phyloP scores from a whole-genome alignment of 2,113 vertebrate species.

The Caloenas nicobarica region DNA sequence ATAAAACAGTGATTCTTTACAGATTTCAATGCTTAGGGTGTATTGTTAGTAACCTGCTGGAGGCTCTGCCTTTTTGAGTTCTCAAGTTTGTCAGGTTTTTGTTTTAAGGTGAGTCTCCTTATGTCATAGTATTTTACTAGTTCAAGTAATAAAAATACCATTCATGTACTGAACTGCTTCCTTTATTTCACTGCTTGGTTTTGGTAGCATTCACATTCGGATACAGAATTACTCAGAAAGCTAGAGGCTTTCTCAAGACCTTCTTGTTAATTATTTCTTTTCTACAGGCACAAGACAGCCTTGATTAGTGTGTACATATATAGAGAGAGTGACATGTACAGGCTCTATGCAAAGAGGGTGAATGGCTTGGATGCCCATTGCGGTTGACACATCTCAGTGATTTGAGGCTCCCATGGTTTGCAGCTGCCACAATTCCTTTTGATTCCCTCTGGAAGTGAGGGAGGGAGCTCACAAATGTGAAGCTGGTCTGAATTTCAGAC shows the following conservation, averaged over 20 bases:
- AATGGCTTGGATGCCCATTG: fast-evolving
- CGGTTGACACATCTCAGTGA: background rate
- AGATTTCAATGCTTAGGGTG: background rate
- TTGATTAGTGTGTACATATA: background rate
- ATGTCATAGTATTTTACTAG: background rate
- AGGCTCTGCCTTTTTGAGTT: background rate
- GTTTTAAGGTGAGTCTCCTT: background rate
- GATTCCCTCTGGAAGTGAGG: background rate
- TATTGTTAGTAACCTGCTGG: background rate
- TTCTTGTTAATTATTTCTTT: background rate
- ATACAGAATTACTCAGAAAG: background rate
- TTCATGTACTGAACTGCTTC: background rate
- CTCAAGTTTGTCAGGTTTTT: background rate
- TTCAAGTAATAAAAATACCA: background rate
- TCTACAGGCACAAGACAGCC: background rate
- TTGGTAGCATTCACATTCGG: background rate
- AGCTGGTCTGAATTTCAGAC: background rate
- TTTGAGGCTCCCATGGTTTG: background rate
- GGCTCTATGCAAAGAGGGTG: background rate
- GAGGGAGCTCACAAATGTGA: background rate
- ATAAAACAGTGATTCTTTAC: background rate
- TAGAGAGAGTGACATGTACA: background rate
- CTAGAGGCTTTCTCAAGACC: background rate
- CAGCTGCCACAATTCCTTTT: background rate
- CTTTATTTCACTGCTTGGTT: background rate